A percentile compares a stretch with the other conserved stretches of the same genome.
These are phyloP conservation scores for Montipora efflorescens DNA, from an alignment of 64 coral and sea anemone genomes.

Conservation along the genomic window DNA sequence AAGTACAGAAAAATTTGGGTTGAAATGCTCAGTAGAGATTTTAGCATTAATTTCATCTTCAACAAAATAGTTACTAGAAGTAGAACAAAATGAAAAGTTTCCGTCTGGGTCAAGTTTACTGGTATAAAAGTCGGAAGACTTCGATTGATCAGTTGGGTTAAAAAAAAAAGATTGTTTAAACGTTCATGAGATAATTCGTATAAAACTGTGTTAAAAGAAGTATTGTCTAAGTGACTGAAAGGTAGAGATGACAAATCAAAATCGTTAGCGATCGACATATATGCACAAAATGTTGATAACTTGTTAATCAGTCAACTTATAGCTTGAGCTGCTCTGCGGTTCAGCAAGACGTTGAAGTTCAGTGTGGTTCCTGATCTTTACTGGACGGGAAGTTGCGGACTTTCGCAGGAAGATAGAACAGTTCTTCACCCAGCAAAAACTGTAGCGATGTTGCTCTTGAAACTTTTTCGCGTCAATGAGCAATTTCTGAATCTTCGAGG, in stretches of 20 bases:
- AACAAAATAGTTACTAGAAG: background rate
- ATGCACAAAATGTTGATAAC: background rate
- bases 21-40: background rate
- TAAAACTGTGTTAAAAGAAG: background rate
- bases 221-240: background rate
- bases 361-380: background rate
- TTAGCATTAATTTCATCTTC: background rate
- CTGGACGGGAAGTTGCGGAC: constrained; percentile 11
- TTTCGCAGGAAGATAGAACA: constrained; percentile 39
- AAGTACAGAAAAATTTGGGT: background rate
- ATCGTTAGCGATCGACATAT: background rate
- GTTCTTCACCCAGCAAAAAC: constrained; percentile 72
- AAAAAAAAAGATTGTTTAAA: background rate
- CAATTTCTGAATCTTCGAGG: constrained; percentile 60
- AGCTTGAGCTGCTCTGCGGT: background rate
- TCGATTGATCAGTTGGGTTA: background rate
- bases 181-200: background rate
- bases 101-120: background rate
- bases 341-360: background rate
- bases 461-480: constrained; percentile 66
- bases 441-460: constrained; percentile 64
- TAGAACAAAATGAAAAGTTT: background rate
- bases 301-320: background rate
- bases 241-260: background rate
- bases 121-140: background rate